phyloP scores from a whole-genome alignment of 2,888 invertebrate species.

The Priapulus caudatus region DNA sequence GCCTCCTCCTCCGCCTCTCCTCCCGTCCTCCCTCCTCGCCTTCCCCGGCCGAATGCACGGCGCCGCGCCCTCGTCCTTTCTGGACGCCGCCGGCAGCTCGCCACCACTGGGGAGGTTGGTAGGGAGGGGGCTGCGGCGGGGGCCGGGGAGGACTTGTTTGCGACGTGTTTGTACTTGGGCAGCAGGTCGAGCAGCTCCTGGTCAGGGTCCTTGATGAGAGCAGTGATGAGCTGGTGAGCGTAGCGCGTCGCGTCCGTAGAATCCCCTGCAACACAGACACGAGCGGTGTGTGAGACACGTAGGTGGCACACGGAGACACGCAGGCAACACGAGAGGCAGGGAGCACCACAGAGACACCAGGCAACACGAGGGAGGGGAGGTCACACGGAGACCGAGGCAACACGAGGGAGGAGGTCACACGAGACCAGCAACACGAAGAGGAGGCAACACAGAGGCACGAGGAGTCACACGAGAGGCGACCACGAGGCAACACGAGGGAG shows the following conservation, averaged over 20 bases:
- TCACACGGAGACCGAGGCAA: too few relatives aligned
- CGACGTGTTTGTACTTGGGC: constrained; percentile 19
- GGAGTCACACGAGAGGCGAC: too few relatives aligned
- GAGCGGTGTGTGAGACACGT: background rate
- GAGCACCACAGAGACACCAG: too few relatives aligned
- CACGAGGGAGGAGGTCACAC: too few relatives aligned
- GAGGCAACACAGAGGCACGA: too few relatives aligned
- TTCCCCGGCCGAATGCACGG: too few relatives aligned
- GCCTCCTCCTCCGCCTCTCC: constrained; percentile 18
- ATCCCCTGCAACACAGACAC: constrained; percentile 48
- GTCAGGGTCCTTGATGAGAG: constrained; percentile 88
- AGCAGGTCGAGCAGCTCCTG: constrained; percentile 33
- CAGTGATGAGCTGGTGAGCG: constrained; percentile 76
- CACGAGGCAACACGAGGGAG: too few relatives aligned
- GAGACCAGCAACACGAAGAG: too few relatives aligned
- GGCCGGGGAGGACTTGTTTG: background rate
- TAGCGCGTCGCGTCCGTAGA: constrained; percentile 81
- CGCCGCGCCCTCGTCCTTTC: constrained; percentile 6
- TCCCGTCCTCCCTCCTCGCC: constrained; percentile 16
- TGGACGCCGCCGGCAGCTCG: too few relatives aligned
- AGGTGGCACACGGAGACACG: background rate
- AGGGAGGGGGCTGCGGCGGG: background rate
- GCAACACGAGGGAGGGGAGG: too few relatives aligned
- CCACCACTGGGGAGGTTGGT: too few relatives aligned
- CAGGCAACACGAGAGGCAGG: too few relatives aligned